Conservation (phyloP, 2,797 vertebrate species). For the Pogoniulus pusillus region DNA sequence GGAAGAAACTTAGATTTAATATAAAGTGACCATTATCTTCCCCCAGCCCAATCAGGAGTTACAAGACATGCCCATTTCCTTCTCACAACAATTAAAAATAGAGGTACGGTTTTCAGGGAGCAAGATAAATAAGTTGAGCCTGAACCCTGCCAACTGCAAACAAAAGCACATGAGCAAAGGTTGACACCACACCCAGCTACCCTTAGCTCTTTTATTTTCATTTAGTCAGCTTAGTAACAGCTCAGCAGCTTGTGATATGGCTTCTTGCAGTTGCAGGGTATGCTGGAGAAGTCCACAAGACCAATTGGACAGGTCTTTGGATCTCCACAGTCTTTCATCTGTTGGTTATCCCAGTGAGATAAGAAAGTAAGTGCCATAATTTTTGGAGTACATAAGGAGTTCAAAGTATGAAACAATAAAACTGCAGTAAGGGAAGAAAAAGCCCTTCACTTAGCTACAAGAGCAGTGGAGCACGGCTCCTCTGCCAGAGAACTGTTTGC, state of each 20-base stretch:
- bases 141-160: conserved; percentile 38
- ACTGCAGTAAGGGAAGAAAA: background rate
- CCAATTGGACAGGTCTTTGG: background rate
- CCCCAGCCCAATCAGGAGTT: background rate
- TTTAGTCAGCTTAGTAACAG: conserved; percentile 36
- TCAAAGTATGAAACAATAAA: conserved; percentile 7
- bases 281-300: background rate
- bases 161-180: conserved; percentile 39
- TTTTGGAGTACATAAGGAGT: background rate
- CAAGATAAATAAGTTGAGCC: conserved; percentile 4
- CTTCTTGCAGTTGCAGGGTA: background rate
- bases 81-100: background rate
- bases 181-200: conserved; percentile 29
- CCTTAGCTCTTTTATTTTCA: conserved; percentile 28
- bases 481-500: background rate
- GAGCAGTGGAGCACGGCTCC: accelerated
- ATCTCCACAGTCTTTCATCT: background rate
- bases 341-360: conserved; percentile 8
- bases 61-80: background rate
- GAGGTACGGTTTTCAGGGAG: background rate
- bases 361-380: background rate
- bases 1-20: background rate
- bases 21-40: background rate
- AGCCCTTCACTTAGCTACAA: background rate
- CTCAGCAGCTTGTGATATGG: background rate